Evolutionary conservation across 2,797 vertebrate genomes (phyloP), one percentile per base, ranked within the genome.

Genomic region (Acrocephalus scirpaceus): DNA sequence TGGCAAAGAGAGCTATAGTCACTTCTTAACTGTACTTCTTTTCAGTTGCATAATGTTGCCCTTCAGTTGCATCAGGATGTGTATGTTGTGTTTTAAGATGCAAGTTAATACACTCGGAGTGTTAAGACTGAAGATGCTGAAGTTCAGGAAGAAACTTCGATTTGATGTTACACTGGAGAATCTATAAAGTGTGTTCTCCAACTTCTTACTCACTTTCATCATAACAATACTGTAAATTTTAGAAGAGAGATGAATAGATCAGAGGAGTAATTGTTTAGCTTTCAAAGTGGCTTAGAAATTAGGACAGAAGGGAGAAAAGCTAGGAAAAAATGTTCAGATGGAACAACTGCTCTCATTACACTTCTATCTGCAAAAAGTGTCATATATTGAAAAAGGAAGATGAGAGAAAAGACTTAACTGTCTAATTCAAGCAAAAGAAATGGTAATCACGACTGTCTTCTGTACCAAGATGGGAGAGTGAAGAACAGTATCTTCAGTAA

Each of bases 341-440:
- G 65, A 94, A 81, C 36, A 72, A 40, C n/a, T 92, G 87, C 70
- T 90, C 78, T 93, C 53, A 47, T 89, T 80, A 74, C 40, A 38
- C 38, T 90, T 80, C 48, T 93, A 1, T 72, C 70, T 90, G 47
- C n/a, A 56, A 51, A 71, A 92, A 34, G 23, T 62, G 50, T 62
- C 36, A 29, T 86, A 30, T 73, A 74, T 65, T 89, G 66, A 65
- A 83, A 94, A 88, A 84, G n/a, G 47, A 78, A 38, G 50, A 86
- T 61, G 27, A 86, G 77, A 82, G 42, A 71, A 62, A 71, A 92
- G 56, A 69, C 26, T 64, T 42, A 30, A 17, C 32, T 72, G 34
- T 81, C 38, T 88, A 81, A 92, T 90, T 93, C 70, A 66, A 66
- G 75, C 16, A 30, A 69, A 93, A 94, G 51, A 90, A 86, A 81